Conservation (phyloP, 2,113 vertebrate species). For the Varanus salvator region DNA sequence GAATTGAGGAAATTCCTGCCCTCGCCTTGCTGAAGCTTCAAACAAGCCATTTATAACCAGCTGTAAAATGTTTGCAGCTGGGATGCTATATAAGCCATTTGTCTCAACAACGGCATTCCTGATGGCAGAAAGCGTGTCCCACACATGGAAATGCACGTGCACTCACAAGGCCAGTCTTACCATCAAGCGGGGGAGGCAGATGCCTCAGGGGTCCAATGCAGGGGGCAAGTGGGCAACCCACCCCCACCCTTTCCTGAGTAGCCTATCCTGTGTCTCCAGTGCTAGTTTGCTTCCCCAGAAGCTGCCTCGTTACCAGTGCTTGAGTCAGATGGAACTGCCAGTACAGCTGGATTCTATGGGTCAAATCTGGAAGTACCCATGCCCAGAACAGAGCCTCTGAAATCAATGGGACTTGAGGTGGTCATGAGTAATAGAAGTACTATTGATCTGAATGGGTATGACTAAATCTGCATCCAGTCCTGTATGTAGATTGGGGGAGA, state of each 20-base stretch:
- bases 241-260: too few species aligned
- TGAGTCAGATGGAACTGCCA: not conserved
- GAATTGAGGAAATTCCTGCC: conserved; percentile 82
- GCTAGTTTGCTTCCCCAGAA: not conserved
- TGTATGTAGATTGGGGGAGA: not conserved
- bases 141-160: not conserved
- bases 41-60: conserved; percentile 80
- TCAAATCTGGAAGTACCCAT: too few species aligned
- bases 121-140: not conserved
- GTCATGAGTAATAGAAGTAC: too few species aligned
- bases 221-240: not conserved
- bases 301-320: not conserved
- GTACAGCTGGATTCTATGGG: not conserved
- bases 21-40: conserved; percentile 71
- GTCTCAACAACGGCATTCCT: conserved; percentile 43
- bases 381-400: too few species aligned
- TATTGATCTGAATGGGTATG: too few species aligned
- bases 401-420: too few species aligned
- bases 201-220: not conserved
- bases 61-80: conserved; percentile 80
- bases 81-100: conserved; percentile 65
- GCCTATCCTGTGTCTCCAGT: not conserved
- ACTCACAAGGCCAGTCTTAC: not conserved
- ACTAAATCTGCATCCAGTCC: too few species aligned
- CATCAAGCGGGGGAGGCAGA: not conserved